Base-by-base conservation (phyloP, 2,113 vertebrate genomes). In the Alectura lathami region DNA sequence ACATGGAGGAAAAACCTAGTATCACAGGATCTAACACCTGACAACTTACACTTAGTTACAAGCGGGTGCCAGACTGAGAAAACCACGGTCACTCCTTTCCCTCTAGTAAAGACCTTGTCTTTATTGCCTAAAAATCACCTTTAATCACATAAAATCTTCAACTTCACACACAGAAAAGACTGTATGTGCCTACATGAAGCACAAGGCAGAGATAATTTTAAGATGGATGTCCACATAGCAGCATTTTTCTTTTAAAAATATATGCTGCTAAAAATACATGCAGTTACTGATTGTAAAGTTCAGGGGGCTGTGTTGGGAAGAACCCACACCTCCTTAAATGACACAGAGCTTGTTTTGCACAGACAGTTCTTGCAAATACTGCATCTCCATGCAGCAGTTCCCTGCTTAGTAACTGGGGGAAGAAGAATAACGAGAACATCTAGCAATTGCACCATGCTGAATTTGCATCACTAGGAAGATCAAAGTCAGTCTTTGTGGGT, bases 121-220 rank as follows among this genome's bases (percentile, higher is more conserved):
- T 66, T 84, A 0, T 50, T 67, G 24, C 38, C 51, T 78, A 70
- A 91, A 96, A 94, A 74, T 48, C 17, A 34, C 62, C 47, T 86
- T 67, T 12, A 70, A 26, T 75, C 50, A 32, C 34, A 34, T 23
- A 29, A 74, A 78, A 9, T 29, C 22, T 42, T 86, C 36, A 57
- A 17, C 18, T 77, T 88, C 69, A 74, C 0, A 0, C 24, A 57
- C 42, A 74, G 34, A 48, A 83, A 79, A 51, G 9, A 12, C 11
- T 73, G 48, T 22, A 54, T 20, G n/a, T 57, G 14, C 11, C 45
- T 38, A 1, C 45, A 53, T 20, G 13, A 84, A 50, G 17, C 47
- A 63, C 27, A 36, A 10, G 26, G 13, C 60, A 86, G 56, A 83
- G 34, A 6, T 70, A 26, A 43, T 69, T 76, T 83, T 75, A 63